Evolutionary conservation across 2,797 vertebrate genomes (phyloP), one percentile per base, ranked within the genome.

Genomic region (Pseudomugil gertrudae): DNA sequence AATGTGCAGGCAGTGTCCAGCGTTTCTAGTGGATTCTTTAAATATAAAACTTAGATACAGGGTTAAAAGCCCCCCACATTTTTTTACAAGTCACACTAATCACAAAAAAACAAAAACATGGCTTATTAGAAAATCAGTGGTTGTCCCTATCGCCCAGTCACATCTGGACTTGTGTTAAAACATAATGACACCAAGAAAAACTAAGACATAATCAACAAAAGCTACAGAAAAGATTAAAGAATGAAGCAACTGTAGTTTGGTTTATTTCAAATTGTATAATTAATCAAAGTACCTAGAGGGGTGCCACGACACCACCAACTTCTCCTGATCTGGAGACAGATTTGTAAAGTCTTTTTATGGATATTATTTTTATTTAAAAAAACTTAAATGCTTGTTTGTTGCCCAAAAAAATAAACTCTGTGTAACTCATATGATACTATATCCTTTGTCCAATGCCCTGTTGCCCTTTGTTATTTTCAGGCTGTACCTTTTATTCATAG

Each of bases 381-480:
- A n/a, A n/a, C n/a, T n/a, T n/a, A n/a, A n/a, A n/a, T n/a, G n/a
- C n/a, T n/a, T n/a, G n/a, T n/a, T n/a, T n/a, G n/a, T n/a, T n/a
- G n/a, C n/a, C n/a, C n/a, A n/a, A n/a, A n/a, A n/a, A n/a, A n/a
- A n/a, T n/a, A n/a, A n/a, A n/a, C n/a, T n/a, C n/a, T 24, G 50
- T 32, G 21, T 7, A 54, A 74, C 47, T 57, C 60, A 47, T 15
- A 61, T 10, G n/a, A 58, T 14, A 57, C 26, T n/a, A 21, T 5
- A 63, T 69, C 70, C 32, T 66, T 65, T 54, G 29, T 62, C 51
- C 23, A 40, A 5, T 27, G 36, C 35, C 2, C 10, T 66, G 43
- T 57, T 32, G 30, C 48, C 48, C 45, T 60, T 45, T 53, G 3
- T 79, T 74, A 63, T 72, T 73, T 68, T 63, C 78, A 65, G 26